These are phyloP conservation scores for Sylvilagus bachmani DNA, from an alignment of 2,113 vertebrate genomes.

Conservation along the genomic window DNA sequence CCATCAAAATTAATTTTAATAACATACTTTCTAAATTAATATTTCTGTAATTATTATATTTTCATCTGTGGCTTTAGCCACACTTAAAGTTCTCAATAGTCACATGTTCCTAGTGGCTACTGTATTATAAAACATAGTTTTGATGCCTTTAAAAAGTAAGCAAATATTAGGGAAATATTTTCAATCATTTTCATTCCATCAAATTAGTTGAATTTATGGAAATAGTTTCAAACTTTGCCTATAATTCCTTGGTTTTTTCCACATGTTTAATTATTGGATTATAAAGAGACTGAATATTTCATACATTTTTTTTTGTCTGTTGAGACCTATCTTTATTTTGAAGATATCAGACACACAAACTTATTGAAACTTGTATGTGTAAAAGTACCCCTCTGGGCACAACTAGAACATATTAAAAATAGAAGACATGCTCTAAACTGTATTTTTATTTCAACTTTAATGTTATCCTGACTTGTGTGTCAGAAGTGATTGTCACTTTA, in stretches of 20 bases:
- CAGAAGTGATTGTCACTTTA: too few relatives aligned
- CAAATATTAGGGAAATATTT: background rate
- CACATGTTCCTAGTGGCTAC: background rate
- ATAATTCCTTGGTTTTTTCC: background rate
- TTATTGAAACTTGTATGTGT: background rate
- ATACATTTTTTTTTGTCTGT: background rate
- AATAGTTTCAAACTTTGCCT: background rate
- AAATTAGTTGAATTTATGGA: background rate
- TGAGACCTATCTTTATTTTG: too few relatives aligned
- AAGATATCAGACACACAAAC: background rate
- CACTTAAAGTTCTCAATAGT: background rate
- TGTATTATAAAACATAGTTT: background rate
- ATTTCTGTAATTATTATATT: background rate
- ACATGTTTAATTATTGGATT: background rate
- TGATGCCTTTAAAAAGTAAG: background rate
- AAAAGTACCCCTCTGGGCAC: background rate
- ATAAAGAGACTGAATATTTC: background rate
- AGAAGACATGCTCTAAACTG: background rate
- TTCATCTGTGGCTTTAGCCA: background rate
- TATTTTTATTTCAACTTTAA: background rate
- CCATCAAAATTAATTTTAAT: background rate
- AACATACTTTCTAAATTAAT: background rate
- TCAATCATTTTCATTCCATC: background rate
- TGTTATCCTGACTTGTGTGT: too few relatives aligned
- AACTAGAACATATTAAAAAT: background rate